Evolutionary conservation across 2,113 vertebrate species (phyloP).

Genomic region (Trogon surrucura): DNA sequence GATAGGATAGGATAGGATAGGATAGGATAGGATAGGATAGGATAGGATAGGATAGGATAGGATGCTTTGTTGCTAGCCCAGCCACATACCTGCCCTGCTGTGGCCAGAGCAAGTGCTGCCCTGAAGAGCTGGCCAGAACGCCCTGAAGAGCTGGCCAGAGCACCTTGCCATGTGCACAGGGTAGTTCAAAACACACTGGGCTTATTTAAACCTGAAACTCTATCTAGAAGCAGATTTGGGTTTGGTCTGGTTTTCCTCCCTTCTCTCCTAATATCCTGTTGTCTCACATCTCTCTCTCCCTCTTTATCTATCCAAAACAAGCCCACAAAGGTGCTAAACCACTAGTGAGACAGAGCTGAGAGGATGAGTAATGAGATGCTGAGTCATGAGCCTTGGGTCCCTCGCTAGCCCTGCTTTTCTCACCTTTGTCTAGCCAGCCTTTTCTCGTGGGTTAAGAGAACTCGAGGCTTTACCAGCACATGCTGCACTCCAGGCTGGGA

Average conservation of each 20-base stretch:
- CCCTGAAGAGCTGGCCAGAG: not conserved
- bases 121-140: not conserved
- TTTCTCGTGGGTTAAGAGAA: not conserved
- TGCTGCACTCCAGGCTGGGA: not conserved
- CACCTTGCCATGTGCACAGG: fast-evolving
- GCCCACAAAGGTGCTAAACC: not conserved
- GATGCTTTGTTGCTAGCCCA: not conserved
- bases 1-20: too few species aligned
- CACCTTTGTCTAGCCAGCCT: not conserved
- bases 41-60: too few species aligned
- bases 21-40: too few species aligned
- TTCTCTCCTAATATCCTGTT: not conserved
- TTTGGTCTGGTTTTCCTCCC: not conserved
- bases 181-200: not conserved
- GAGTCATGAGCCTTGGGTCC: not conserved
- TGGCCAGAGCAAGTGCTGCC: not conserved
- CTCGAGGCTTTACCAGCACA: not conserved
- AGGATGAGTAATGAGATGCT: not conserved
- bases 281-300: not conserved
- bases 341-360: not conserved
- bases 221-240: not conserved
- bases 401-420: slow-evolving; percentile 1
- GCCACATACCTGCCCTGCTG: not conserved
- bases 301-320: not conserved
- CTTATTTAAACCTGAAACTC: not conserved